A percentile compares a stretch with the other conserved stretches of the same genome.
phyloP scores from a whole-genome alignment of 1,140 invertebrate species.

The Lycorma delicatula region DNA sequence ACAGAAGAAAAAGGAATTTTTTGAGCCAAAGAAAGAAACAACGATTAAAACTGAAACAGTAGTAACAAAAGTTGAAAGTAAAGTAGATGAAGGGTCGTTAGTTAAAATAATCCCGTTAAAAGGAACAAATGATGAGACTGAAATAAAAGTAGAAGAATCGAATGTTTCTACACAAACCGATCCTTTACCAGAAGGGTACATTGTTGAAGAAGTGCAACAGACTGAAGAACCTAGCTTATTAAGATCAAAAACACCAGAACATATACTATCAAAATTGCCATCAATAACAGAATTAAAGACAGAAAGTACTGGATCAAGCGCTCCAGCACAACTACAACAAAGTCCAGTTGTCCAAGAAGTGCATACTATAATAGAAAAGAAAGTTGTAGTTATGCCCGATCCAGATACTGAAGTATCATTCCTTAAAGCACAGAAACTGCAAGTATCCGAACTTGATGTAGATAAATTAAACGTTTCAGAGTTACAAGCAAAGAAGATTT shows the following conservation, averaged over 20 bases:
- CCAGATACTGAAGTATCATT: constrained; percentile 31
- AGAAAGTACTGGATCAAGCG: constrained; percentile 3
- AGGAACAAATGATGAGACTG: not conserved
- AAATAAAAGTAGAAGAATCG: constrained; percentile 7
- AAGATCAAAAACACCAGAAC: too few species aligned
- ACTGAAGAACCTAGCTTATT: too few species aligned
- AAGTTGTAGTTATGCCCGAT: constrained; percentile 23
- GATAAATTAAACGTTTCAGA: constrained; percentile 65
- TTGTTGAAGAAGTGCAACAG: constrained; percentile 48
- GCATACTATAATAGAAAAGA: constrained; percentile 14
- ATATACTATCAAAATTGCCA: too few species aligned
- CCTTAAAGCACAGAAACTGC: constrained; percentile 45
- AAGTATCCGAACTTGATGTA: constrained; percentile 65
- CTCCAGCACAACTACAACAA: not conserved
- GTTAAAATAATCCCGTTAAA: not conserved
- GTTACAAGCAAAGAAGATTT: constrained; percentile 63
- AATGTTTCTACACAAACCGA: constrained; percentile 68
- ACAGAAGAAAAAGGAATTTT: constrained; percentile 4
- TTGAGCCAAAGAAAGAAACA: constrained; percentile 6
- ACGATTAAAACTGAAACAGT: not conserved
- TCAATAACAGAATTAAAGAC: constrained; percentile 2
- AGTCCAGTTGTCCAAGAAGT: constrained; percentile 11
- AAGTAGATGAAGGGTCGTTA: not conserved
- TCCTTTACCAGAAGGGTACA: constrained; percentile 64
- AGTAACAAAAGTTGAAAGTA: not conserved